phyloP scores from a whole-genome alignment of 92 coral and sea anemone species.

The Ricordea florida region DNA sequence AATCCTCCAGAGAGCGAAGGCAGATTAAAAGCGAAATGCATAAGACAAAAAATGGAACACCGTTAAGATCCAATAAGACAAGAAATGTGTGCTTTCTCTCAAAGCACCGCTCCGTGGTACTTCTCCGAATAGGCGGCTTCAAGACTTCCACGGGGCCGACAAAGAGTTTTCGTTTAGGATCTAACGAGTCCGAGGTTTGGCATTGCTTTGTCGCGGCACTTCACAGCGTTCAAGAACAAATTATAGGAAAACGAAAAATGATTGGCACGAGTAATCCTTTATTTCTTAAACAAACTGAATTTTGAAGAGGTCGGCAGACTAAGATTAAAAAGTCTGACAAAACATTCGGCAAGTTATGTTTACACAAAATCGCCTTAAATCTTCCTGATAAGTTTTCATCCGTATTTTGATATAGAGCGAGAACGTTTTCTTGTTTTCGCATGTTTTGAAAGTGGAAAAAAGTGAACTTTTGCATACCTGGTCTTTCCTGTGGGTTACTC shows the following conservation, averaged over 20 bases:
- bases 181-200: neutral
- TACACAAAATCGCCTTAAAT: conserved; percentile 3
- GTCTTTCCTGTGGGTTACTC: neutral
- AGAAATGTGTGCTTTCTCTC: conserved; percentile 17
- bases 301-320: conserved; percentile 31
- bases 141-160: conserved; percentile 10
- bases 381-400: conserved; percentile 1
- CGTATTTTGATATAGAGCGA: neutral
- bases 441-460: neutral
- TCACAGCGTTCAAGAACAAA: neutral
- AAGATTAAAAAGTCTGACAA: conserved; percentile 31
- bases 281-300: conserved; percentile 55
- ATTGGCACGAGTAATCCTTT: conserved; percentile 41
- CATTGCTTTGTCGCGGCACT: neutral
- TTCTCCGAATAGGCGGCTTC: conserved; percentile 23
- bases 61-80: conserved; percentile 1
- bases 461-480: neutral
- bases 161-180: neutral
- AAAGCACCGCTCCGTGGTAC: conserved; percentile 2
- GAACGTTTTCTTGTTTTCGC: neutral
- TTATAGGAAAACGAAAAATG: conserved; percentile 8
- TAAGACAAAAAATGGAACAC: neutral
- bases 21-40: too few relatives aligned
- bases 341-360: conserved; percentile 26
- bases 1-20: neutral